Evolutionary conservation across 2,113 vertebrate genomes (phyloP).

Genomic region (Boulengerochromis microlepis): DNA sequence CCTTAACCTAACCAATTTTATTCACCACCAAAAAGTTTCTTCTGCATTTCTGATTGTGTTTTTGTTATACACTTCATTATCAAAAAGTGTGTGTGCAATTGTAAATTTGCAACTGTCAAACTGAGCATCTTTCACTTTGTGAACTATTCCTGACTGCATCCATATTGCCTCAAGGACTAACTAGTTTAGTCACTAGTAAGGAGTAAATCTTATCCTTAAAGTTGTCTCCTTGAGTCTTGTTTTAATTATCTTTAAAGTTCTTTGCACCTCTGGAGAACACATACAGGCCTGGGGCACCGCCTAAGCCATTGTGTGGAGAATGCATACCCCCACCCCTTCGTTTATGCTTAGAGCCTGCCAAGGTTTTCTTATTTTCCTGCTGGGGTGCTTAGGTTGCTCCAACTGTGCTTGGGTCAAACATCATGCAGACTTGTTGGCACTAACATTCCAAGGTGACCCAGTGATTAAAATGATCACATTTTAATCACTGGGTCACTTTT

Average conservation of each 20-base stretch:
- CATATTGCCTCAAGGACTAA: conserved; percentile 3
- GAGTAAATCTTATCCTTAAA: conserved; percentile 59
- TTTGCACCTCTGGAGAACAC: neutral
- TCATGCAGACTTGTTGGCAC: conserved; percentile 3
- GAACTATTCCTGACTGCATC: conserved; percentile 15
- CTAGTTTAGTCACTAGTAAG: conserved; percentile 26
- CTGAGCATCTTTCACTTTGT: conserved; percentile 34
- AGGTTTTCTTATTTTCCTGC: neutral
- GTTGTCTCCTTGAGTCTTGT: conserved; percentile 42
- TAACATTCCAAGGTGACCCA: neutral
- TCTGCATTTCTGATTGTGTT: too few relatives aligned
- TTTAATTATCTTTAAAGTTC: conserved; percentile 70
- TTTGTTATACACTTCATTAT: too few relatives aligned
- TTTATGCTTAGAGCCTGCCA: conserved; percentile 20
- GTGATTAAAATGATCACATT: neutral
- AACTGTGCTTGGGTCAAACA: conserved; percentile 31
- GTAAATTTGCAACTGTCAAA: too few relatives aligned
- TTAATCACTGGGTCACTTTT: too few relatives aligned
- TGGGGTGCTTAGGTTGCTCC: neutral
- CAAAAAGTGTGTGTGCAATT: too few relatives aligned
- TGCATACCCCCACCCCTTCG: neutral
- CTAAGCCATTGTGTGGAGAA: neutral
- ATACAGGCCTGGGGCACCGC: neutral
- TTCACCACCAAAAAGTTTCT: neutral
- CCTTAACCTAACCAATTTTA: too few relatives aligned